Percentiles rank a stretch among this genome's conserved stretches.
phyloP scores from a whole-genome alignment of 1,140 invertebrate genomes.

The Drosophila virilis region DNA sequence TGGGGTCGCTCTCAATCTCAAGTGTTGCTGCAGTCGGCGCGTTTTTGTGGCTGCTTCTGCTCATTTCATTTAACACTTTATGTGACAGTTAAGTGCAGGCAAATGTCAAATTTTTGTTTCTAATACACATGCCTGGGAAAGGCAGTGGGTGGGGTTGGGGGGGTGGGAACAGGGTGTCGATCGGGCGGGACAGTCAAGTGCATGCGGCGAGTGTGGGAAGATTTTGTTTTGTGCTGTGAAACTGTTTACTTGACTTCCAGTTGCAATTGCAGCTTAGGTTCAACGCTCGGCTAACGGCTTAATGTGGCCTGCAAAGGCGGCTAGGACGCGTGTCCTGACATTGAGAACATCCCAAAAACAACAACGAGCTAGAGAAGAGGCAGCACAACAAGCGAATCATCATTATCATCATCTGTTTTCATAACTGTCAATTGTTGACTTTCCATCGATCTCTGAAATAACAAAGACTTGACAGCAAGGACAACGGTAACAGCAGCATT shows the following conservation, averaged over 20 bases:
- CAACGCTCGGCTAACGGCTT: constrained; percentile 17
- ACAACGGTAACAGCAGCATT: constrained; percentile 34
- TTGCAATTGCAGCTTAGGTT: constrained; percentile 24
- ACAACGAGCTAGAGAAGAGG: background rate
- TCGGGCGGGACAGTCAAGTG: constrained; percentile 61
- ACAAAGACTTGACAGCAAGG: constrained; percentile 37
- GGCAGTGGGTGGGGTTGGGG: constrained; percentile 1
- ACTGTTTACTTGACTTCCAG: constrained; percentile 31
- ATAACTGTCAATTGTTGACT: constrained; percentile 82
- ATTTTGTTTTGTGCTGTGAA: constrained; percentile 43
- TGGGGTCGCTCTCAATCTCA: constrained; percentile 73
- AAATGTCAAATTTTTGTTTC: constrained; percentile 79
- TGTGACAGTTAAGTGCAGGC: constrained; percentile 78
- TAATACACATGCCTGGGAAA: constrained; percentile 38
- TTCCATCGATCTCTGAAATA: constrained; percentile 58
- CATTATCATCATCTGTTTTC: constrained; percentile 75
- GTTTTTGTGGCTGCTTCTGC: constrained; percentile 64
- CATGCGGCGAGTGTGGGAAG: constrained; percentile 61
- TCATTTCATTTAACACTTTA: constrained; percentile 82
- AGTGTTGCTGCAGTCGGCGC: constrained; percentile 65
- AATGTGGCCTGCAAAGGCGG: constrained; percentile 25
- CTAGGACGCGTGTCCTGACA: constrained; percentile 12
- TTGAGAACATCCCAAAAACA: background rate
- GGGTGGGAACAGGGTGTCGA: constrained; percentile 1
- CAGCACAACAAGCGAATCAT: constrained; percentile 34